A percentile compares a stretch with the other conserved stretches of the same genome.
Evolutionary conservation across 2,113 vertebrate species (phyloP).

Genomic region (Gavialis gangeticus): DNA sequence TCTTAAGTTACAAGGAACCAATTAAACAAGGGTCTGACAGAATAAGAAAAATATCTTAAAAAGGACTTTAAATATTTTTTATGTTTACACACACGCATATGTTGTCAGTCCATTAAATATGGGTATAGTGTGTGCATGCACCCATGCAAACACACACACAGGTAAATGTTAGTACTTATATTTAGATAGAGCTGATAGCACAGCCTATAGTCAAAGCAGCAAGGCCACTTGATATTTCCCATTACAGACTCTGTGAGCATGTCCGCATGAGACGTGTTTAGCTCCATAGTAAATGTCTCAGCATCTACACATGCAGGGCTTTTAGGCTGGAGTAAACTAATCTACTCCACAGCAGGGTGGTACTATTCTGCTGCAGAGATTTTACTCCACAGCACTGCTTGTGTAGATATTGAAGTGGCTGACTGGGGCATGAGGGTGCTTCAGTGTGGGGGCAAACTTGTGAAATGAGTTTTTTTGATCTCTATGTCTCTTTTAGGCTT

Average conservation of each 20-base stretch:
- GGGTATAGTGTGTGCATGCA: accelerated
- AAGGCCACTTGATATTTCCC: neutral
- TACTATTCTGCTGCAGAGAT: too few relatives aligned
- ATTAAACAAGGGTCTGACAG: neutral
- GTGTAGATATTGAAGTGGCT: too few relatives aligned
- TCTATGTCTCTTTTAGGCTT: neutral
- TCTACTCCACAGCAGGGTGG: too few relatives aligned
- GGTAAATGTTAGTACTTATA: neutral
- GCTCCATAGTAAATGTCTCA: too few relatives aligned
- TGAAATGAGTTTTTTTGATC: too few relatives aligned
- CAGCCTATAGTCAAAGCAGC: neutral
- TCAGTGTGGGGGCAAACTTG: too few relatives aligned
- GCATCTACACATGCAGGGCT: too few relatives aligned
- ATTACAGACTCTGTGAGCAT: neutral
- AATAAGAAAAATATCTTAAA: neutral
- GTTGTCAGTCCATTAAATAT: neutral
- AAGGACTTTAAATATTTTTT: neutral
- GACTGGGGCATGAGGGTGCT: too few relatives aligned
- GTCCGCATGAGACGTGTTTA: too few relatives aligned
- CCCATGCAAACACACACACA: neutral
- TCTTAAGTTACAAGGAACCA: neutral
- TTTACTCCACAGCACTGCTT: too few relatives aligned
- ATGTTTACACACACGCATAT: neutral
- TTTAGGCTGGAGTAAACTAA: too few relatives aligned
- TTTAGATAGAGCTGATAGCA: neutral